Base-by-base conservation (phyloP, 2,113 vertebrate genomes). In the Silurus glanis region DNA sequence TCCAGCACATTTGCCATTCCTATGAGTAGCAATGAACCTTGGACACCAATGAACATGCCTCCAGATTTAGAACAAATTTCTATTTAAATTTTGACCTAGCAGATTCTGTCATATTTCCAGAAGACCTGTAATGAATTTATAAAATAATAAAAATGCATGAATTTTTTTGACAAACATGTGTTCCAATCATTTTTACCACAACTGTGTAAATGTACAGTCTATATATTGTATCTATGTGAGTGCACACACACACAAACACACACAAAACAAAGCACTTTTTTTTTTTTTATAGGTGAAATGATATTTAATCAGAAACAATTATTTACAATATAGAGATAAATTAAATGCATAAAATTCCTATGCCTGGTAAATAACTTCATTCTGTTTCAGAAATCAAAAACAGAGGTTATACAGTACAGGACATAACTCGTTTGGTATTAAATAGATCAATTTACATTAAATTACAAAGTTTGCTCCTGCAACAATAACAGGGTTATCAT, bases 241-340 rank as follows among this genome's bases (percentile, higher is more conserved):
- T 56, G 55, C 59, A 6, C 59, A 23, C 19, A 23, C 25, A 17
- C 55, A 47, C 55, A 80, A 58, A 71, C 2, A 12, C 12, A 71
- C 47, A 61, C 9, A 47, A 1, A 80, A 72, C 25, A 12, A 9
- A 59, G 58, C 28, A 74, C 37, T 37, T 37, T 59, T 74, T 79
- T 80, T 37, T 37, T 59, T 74, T 79, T 80, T 58, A 49, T n/a
- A 61, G n/a, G 58, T 72, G 59, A 86, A 86, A 61, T 19, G 25
- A 82, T 86, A 75, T 86, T 86, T 86, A 86, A 86, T 86, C 78
- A 72, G 64, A 59, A 86, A 81, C 28, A 81, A 25, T 82, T 86
- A 82, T 86, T 75, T 86, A 82, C 79, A 82, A 86, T 51, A 16
- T 58, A 86, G 66, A 81, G 79, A 86, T 86, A 86, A 86, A 82